Conservation (phyloP, 1,140 invertebrate genomes). For the Subanguina moxae region DNA sequence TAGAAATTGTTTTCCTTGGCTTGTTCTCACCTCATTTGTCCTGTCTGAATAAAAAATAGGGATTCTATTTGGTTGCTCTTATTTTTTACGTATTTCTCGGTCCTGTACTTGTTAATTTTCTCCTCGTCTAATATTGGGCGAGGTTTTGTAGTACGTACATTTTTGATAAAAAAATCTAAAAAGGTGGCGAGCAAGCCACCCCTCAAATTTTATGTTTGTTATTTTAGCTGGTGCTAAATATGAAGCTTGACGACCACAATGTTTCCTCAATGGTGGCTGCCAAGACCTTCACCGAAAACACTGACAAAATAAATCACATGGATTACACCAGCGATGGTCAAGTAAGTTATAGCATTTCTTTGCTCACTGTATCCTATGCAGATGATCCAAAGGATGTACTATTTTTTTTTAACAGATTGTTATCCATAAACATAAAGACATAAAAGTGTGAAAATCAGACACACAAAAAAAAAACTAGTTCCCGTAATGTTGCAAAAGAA, state of each 20-base stretch:
- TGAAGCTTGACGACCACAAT: constrained; percentile 28
- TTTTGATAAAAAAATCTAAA: background rate
- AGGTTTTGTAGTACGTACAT: background rate
- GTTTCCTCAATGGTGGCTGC: constrained; percentile 32
- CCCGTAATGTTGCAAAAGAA: no score
- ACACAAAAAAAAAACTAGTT: no score
- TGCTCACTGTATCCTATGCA: no score
- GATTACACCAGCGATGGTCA: constrained; percentile 37
- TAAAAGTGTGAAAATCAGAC: no score
- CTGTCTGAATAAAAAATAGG: background rate
- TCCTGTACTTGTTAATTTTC: background rate
- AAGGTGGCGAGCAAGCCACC: no score
- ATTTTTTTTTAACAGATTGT: no score
- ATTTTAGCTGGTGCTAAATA: background rate
- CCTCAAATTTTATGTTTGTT: no score
- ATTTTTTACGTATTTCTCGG: constrained; percentile 6
- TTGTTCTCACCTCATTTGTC: no score
- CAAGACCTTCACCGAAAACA: constrained; percentile 34
- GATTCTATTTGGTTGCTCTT: background rate
- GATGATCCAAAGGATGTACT: no score
- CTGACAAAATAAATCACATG: constrained; percentile 28
- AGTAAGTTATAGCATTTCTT: background rate
- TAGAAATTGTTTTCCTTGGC: no score
- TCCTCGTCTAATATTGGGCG: background rate
- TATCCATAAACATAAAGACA: no score